phyloP scores from a whole-genome alignment of 2,797 vertebrate genomes.

The Moxostoma hubbsi region DNA sequence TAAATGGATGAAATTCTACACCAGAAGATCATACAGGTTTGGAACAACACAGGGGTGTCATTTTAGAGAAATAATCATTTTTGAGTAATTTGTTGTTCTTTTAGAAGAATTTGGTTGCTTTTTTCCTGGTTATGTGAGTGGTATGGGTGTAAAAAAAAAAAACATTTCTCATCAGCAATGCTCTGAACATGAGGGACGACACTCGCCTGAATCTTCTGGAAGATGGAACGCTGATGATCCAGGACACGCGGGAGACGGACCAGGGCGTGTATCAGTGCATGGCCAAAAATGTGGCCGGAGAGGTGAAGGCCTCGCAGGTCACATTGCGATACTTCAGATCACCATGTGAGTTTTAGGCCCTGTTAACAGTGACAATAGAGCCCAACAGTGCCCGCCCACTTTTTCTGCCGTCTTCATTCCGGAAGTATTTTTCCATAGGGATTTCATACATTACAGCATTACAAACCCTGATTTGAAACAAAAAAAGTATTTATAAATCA shows the following conservation, averaged over 20 bases:
- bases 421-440: no score
- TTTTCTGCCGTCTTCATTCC: no score
- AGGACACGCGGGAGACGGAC: conserved; percentile 93
- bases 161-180: conserved; percentile 80
- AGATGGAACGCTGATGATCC: conserved; percentile 97
- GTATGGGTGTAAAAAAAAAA: conserved; percentile 7
- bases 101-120: background rate
- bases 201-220: conserved; percentile 94
- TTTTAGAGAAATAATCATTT: no score
- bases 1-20: no score
- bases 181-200: conserved; percentile 95
- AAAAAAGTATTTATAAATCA: no score
- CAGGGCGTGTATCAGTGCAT: conserved; percentile 98
- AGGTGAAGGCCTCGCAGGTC: conserved; percentile 95
- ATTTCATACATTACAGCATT: no score
- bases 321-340: conserved; percentile 94
- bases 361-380: no score
- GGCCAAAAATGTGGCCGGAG: conserved; percentile 96
- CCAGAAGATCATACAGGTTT: no score
- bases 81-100: no score
- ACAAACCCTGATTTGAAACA: no score
- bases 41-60: no score
- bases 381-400: no score
- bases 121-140: background rate
- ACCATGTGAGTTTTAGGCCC: conserved; percentile 80